A percentile compares a stretch with the other conserved stretches of the same genome.
Evolutionary conservation across 2,888 invertebrate species (phyloP).

Genomic region (Auanema freiburgensis): DNA sequence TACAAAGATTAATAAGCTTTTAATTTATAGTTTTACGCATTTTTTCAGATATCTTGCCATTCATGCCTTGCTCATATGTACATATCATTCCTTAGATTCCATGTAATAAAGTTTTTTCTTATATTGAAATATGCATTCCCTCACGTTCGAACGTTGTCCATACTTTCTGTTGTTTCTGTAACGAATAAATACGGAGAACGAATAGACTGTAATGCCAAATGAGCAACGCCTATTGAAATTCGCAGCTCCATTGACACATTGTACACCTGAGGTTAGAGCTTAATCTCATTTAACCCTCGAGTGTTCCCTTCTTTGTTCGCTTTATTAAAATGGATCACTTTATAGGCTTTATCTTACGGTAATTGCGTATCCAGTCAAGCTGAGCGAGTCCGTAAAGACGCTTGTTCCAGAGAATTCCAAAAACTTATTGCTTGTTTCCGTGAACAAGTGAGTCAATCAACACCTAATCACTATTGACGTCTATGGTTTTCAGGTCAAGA

Average conservation of each 20-base stretch:
- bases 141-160: no score
- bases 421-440: slow-evolving; percentile 77
- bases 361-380: slow-evolving; percentile 78
- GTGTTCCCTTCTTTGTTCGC: neutral
- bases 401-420: slow-evolving; percentile 79
- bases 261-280: slow-evolving; percentile 47
- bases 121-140: no score
- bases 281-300: neutral
- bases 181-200: no score
- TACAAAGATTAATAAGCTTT: neutral
- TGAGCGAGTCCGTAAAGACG: slow-evolving; percentile 75
- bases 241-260: slow-evolving; percentile 47
- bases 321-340: slow-evolving; percentile 4
- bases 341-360: slow-evolving; percentile 75
- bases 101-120: no score
- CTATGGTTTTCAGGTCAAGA: slow-evolving; percentile 28
- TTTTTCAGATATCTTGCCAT: no score
- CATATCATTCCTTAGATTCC: no score
- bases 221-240: slow-evolving; percentile 50
- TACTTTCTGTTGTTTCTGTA: no score
- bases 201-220: slow-evolving; percentile 36
- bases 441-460: slow-evolving; percentile 69
- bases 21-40: no score
- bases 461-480: no score
- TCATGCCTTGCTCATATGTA: no score